Percentiles rank a stretch among this genome's conserved stretches.
Conservation (phyloP, 2,113 vertebrate species). For the Labrus mixtus region DNA sequence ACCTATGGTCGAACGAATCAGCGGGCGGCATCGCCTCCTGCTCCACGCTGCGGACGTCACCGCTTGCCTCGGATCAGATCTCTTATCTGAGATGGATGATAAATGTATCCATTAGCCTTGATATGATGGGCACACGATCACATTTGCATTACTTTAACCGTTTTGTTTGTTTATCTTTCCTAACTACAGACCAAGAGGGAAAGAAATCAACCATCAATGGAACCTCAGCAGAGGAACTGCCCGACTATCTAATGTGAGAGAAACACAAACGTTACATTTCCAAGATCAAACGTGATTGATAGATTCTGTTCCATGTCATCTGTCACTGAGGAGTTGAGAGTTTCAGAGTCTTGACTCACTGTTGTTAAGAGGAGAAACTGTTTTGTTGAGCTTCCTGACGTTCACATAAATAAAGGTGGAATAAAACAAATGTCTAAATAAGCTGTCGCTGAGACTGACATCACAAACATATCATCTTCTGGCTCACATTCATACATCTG, state of each 20-base stretch:
- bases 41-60: constrained; percentile 61
- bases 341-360: constrained; percentile 19
- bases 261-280: constrained; percentile 13
- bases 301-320: neutral
- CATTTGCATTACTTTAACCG: constrained; percentile 67
- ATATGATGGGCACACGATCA: constrained; percentile 58
- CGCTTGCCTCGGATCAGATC: constrained; percentile 46
- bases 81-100: constrained; percentile 70
- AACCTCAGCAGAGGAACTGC: constrained; percentile 77
- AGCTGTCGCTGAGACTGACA: constrained; percentile 43
- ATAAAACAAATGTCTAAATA: constrained; percentile 42
- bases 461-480: constrained; percentile 59
- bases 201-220: constrained; percentile 70
- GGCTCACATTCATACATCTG: constrained; percentile 70
- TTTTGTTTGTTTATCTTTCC: constrained; percentile 53
- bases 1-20: constrained; percentile 72
- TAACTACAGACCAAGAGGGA: constrained; percentile 69
- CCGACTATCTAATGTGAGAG: constrained; percentile 89
- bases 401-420: constrained; percentile 46
- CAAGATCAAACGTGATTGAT: neutral
- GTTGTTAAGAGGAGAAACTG: constrained; percentile 14
- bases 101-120: constrained; percentile 58
- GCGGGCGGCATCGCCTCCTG: constrained; percentile 64
- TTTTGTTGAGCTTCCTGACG: constrained; percentile 42
- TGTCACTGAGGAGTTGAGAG: constrained; percentile 1